Percentiles rank a stretch among this genome's conserved stretches.
These are phyloP conservation scores for Colletes gigas DNA, from an alignment of 1,140 invertebrate species.

Conservation along the genomic window DNA sequence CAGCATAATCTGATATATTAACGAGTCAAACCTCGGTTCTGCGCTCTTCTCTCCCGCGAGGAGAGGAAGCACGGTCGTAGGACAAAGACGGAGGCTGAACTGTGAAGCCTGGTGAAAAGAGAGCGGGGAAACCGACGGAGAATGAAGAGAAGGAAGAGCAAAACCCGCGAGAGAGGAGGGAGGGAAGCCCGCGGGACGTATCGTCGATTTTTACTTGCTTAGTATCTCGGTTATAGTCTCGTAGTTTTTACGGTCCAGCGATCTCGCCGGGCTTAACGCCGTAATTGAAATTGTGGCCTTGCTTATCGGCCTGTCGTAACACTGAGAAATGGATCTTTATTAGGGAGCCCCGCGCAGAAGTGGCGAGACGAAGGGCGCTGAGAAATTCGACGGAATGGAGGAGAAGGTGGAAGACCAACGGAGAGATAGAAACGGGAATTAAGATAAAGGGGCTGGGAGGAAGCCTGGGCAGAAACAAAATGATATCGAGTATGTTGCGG, in stretches of 20 bases:
- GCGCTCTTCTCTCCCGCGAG: slow-evolving; percentile 1
- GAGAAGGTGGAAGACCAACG: background rate
- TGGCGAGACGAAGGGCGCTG: slow-evolving; percentile 31
- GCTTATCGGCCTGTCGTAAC: slow-evolving; percentile 69
- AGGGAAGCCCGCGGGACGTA: slow-evolving; percentile 58
- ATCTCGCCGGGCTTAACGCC: slow-evolving; percentile 62
- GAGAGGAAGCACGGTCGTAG: background rate
- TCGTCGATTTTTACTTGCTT: slow-evolving; percentile 69
- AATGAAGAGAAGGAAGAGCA: background rate
- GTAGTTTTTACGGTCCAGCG: slow-evolving; percentile 66
- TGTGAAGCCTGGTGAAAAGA: background rate
- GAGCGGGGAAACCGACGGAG: background rate
- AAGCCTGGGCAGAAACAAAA: slow-evolving; percentile 52
- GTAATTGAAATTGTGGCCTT: slow-evolving; percentile 70
- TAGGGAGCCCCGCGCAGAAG: slow-evolving; percentile 57
- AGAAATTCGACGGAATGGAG: slow-evolving; percentile 16
- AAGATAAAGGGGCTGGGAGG: slow-evolving; percentile 53
- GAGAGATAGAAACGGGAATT: slow-evolving; percentile 44
- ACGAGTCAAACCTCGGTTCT: slow-evolving; percentile 62
- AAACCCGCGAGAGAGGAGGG: background rate
- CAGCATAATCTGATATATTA: slow-evolving; percentile 73
- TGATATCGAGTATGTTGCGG: slow-evolving; percentile 45
- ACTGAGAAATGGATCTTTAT: slow-evolving; percentile 69
- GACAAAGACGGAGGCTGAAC: slow-evolving; percentile 27
- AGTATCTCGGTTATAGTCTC: slow-evolving; percentile 68